These are phyloP conservation scores for Drosophila ohnishii DNA, from an alignment of 1,140 invertebrate genomes.

Conservation along the genomic window DNA sequence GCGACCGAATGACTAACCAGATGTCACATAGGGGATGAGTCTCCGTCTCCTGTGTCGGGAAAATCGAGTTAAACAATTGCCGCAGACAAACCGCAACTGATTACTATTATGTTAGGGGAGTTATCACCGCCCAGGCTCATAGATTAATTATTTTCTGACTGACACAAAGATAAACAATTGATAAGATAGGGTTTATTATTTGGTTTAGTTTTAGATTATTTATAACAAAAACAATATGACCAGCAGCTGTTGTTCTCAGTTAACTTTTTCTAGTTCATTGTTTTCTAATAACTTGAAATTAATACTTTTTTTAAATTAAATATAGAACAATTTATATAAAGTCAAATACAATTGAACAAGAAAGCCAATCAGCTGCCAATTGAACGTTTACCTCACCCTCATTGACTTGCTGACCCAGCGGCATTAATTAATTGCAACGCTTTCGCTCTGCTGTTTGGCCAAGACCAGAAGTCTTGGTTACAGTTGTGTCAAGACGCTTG, in stretches of 20 bases:
- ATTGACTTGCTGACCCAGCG: slow-evolving; percentile 43
- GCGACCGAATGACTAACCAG: slow-evolving; percentile 54
- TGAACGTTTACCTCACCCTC: slow-evolving; percentile 39
- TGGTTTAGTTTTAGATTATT: not conserved
- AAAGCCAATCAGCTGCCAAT: not conserved
- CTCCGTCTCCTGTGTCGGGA: not conserved
- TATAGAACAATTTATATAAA: not conserved
- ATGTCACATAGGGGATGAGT: slow-evolving; percentile 8
- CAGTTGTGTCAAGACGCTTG: slow-evolving; percentile 68
- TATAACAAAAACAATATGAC: not conserved
- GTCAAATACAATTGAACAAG: not conserved
- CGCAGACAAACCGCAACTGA: not conserved
- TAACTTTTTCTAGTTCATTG: not conserved
- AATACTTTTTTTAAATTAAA: not conserved
- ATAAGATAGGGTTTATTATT: slow-evolving; percentile 14
- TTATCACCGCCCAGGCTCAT: not conserved
- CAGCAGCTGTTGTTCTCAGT: not conserved
- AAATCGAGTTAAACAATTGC: slow-evolving; percentile 25
- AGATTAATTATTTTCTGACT: slow-evolving; percentile 5
- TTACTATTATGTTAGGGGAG: not conserved
- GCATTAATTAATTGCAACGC: slow-evolving; percentile 64
- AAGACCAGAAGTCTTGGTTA: slow-evolving; percentile 33
- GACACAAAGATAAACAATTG: slow-evolving; percentile 2
- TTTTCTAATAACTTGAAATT: not conserved
- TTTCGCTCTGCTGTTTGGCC: slow-evolving; percentile 45